phyloP scores from a whole-genome alignment of 1,140 invertebrate species.

The Megalopta genalis region DNA sequence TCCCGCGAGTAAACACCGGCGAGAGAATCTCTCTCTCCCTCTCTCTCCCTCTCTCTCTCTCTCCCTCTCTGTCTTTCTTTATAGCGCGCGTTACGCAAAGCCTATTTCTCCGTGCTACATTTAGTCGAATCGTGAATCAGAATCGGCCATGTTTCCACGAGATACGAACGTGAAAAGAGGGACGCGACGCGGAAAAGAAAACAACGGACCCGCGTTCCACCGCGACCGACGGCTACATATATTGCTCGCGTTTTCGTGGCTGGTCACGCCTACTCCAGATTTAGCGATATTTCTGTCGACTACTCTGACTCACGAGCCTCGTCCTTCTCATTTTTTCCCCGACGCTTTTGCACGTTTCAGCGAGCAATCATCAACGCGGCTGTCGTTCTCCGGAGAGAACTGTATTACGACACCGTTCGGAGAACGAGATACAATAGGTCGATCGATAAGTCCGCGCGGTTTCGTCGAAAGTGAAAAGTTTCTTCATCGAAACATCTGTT shows the following conservation, averaged over 20 bases:
- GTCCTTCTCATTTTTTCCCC: not conserved
- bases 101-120: slow-evolving; percentile 5
- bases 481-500: too few species aligned
- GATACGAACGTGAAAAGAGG: not conserved
- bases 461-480: too few species aligned
- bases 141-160: not conserved
- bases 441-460: too few species aligned
- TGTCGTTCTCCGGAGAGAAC: too few species aligned
- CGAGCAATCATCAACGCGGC: too few species aligned
- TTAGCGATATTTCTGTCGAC: slow-evolving; percentile 24
- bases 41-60: too few species aligned
- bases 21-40: too few species aligned
- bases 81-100: not conserved
- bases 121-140: slow-evolving; percentile 39
- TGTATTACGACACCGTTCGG: too few species aligned
- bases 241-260: not conserved
- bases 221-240: too few species aligned
- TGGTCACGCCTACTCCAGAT: slow-evolving; percentile 27
- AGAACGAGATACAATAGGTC: too few species aligned
- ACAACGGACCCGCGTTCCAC: not conserved
- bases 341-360: too few species aligned
- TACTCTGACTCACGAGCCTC: not conserved
- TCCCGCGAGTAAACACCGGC: not conserved
- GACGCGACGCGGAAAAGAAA: not conserved
- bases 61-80: too few species aligned